Percentiles rank a stretch among this genome's conserved stretches.
Conservation (phyloP, 2,888 invertebrate genomes). For the Campoplex capitator region DNA sequence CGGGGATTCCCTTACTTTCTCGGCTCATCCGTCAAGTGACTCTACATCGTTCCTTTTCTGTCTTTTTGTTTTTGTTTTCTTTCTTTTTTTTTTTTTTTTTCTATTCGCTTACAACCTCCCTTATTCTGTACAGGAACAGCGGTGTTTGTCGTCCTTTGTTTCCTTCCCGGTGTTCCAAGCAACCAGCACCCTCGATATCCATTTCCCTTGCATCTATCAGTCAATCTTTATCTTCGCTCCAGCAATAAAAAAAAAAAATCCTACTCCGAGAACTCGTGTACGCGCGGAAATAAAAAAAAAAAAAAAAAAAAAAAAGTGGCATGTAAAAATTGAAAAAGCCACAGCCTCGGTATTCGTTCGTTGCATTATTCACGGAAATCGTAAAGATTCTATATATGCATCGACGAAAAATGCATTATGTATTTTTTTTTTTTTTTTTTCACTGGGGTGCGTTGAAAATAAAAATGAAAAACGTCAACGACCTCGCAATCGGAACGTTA, state of each 20-base stretch:
- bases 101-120: not conserved
- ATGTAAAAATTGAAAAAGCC: conserved; percentile 15
- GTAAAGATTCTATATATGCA: conserved; percentile 36
- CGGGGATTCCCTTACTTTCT: conserved; percentile 59
- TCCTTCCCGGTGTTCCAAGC: conserved; percentile 34
- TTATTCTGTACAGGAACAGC: not conserved
- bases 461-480: conserved; percentile 20
- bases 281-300: conserved; percentile 8
- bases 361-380: conserved; percentile 44
- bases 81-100: not conserved
- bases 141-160: conserved; percentile 55
- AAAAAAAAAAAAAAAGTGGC: conserved; percentile 32
- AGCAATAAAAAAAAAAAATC: conserved; percentile 14
- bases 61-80: conserved; percentile 5
- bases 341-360: not conserved
- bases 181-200: conserved; percentile 38
- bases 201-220: conserved; percentile 41
- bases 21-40: conserved; percentile 59
- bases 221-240: conserved; percentile 35
- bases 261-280: not conserved
- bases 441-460: not conserved
- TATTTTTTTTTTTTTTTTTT: not conserved
- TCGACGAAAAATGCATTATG: conserved; percentile 51
- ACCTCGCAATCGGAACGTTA: not conserved
- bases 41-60: conserved; percentile 25